These are phyloP conservation scores for Tricholaema leucomelas DNA, from an alignment of 2,113 vertebrate genomes.

Conservation along the genomic window DNA sequence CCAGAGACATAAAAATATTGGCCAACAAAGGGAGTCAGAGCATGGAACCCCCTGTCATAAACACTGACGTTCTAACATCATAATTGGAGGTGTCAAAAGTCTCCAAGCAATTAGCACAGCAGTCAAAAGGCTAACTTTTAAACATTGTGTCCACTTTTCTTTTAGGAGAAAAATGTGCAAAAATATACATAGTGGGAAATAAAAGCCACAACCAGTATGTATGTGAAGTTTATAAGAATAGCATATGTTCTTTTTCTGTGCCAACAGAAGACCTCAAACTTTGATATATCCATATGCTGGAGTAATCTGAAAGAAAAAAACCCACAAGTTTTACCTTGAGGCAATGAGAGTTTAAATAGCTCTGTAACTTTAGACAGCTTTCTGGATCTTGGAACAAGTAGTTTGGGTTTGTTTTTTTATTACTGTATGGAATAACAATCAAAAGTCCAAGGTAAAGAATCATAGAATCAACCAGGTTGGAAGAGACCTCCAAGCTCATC, in stretches of 20 bases:
- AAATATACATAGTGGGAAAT: constrained; percentile 13
- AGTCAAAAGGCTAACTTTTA: background rate
- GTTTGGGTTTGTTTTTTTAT: background rate
- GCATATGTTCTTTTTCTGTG: constrained; percentile 59
- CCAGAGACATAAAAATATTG: constrained; percentile 26
- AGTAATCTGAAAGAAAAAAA: constrained; percentile 47
- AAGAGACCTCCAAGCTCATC: no score
- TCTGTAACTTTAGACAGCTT: constrained; percentile 45
- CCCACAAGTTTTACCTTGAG: constrained; percentile 58
- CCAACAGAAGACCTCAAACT: constrained; percentile 63
- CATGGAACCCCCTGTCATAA: background rate
- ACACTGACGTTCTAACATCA: background rate
- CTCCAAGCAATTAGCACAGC: background rate
- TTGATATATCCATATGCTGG: constrained; percentile 60
- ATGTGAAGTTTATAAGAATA: constrained; percentile 56
- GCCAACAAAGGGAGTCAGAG: background rate
- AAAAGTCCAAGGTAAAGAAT: background rate
- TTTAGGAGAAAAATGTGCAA: constrained; percentile 1
- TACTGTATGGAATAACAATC: background rate
- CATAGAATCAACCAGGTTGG: no score
- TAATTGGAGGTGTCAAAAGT: background rate
- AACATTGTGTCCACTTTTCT: background rate
- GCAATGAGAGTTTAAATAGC: constrained; percentile 52
- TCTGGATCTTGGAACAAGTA: constrained; percentile 19
- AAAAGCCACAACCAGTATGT: constrained; percentile 34